Conservation (phyloP, 2,113 vertebrate genomes). For the Andinoacara biseriatus region DNA sequence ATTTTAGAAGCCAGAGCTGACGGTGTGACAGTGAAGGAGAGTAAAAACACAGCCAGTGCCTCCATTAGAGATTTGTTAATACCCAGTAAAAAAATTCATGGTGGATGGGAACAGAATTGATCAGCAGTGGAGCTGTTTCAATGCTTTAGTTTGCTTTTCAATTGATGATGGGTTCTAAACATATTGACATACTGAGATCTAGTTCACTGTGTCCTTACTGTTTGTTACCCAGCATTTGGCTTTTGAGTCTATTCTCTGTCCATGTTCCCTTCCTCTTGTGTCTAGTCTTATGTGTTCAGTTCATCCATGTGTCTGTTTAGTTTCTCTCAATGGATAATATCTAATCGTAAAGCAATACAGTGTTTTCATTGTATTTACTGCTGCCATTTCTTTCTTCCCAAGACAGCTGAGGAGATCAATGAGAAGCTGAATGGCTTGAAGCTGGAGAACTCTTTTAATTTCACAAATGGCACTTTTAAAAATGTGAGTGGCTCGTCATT, state of each 20-base stretch:
- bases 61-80: not conserved
- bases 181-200: not conserved
- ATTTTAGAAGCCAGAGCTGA: not conserved
- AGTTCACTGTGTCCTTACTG: not conserved
- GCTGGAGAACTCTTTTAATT: conserved; percentile 34
- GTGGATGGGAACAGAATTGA: not conserved
- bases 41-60: not conserved
- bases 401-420: conserved; percentile 85
- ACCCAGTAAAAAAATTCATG: not conserved
- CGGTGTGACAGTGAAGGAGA: not conserved
- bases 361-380: not conserved
- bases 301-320: too few species aligned
- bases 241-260: too few species aligned
- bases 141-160: not conserved
- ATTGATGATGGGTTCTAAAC: not conserved
- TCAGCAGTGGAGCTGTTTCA: not conserved
- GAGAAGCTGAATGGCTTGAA: conserved; percentile 76
- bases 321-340: not conserved
- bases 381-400: conserved; percentile 10
- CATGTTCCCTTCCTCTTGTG: too few species aligned
- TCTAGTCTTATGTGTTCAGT: too few species aligned
- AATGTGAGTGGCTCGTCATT: accelerated
- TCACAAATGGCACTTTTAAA: conserved; percentile 15
- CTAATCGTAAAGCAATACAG: not conserved
- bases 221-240: too few species aligned